These are phyloP conservation scores for Penaeus monodon DNA, from an alignment of 2,888 invertebrate species.

Conservation along the genomic window DNA sequence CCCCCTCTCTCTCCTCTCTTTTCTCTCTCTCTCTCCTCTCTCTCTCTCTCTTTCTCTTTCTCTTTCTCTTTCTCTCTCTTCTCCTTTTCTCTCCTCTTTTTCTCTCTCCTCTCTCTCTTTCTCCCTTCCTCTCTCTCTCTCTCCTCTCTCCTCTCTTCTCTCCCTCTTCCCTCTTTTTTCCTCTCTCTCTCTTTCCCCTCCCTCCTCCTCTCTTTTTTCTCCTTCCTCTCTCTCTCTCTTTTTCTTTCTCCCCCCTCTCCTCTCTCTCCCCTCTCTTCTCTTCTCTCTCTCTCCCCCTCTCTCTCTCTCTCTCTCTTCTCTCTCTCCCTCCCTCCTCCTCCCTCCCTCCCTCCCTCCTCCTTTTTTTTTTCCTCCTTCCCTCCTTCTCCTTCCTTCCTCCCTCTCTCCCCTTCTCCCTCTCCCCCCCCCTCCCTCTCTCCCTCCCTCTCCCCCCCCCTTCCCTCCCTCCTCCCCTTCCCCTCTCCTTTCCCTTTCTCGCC, in stretches of 20 bases:
- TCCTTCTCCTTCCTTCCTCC: background rate
- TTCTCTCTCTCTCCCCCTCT: background rate
- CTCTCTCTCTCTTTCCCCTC: slow-evolving; percentile 9
- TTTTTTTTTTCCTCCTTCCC: background rate
- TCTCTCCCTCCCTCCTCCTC: too few relatives aligned
- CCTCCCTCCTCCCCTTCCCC: too few relatives aligned
- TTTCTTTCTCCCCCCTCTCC: background rate
- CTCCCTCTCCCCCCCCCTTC: too few relatives aligned
- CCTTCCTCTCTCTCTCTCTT: background rate
- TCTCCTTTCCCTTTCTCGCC: too few relatives aligned
- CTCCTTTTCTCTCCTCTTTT: background rate
- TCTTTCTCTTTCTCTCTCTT: background rate
- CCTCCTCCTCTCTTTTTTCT: background rate
- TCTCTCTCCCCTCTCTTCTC: background rate
- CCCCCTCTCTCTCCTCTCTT: background rate
- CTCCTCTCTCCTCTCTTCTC: background rate
- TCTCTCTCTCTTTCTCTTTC: background rate
- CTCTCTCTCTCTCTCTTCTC: background rate
- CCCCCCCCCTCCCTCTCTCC: background rate
- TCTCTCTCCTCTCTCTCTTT: background rate
- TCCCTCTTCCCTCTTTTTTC: slow-evolving; percentile 1
- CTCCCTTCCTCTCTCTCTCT: slow-evolving; percentile 6
- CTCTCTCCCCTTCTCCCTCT: background rate
- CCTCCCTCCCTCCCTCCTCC: too few relatives aligned
- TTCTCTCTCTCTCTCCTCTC: background rate